Conservation (phyloP, 1,140 invertebrate species). For the Heliconius himera region DNA sequence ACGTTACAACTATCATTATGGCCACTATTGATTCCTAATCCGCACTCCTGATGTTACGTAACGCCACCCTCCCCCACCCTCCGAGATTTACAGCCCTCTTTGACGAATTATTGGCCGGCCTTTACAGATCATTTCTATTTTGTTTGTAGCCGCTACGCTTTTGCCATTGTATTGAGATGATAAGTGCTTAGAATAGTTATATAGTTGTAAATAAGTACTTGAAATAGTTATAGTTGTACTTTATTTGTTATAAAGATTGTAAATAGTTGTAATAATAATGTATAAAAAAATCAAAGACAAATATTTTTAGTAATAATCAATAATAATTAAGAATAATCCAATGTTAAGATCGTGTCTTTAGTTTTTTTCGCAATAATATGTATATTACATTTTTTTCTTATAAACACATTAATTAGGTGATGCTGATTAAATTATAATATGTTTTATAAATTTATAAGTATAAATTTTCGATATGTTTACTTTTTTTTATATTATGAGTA, state of each 20-base stretch:
- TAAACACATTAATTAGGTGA: too few species aligned
- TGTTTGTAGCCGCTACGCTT: constrained; percentile 38
- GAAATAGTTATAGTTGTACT: not conserved
- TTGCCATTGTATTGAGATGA: not conserved
- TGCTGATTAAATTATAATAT: too few species aligned
- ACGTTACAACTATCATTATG: constrained; percentile 79
- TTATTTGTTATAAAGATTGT: not conserved
- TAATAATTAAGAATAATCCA: not conserved
- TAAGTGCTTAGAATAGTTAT: not conserved
- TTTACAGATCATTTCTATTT: constrained; percentile 51
- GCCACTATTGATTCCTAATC: constrained; percentile 81
- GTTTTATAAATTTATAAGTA: too few species aligned
- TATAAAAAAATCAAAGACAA: too few species aligned
- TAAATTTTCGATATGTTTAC: too few species aligned
- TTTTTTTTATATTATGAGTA: too few species aligned
- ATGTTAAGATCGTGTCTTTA: not conserved
- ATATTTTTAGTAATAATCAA: too few species aligned
- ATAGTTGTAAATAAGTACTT: not conserved
- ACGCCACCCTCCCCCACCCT: constrained; percentile 47
- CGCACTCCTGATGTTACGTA: constrained; percentile 80
- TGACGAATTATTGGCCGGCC: constrained; percentile 74
- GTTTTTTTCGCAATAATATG: not conserved
- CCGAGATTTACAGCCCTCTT: constrained; percentile 67
- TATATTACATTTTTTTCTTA: not conserved
- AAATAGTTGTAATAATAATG: too few species aligned